Evolutionary conservation across 2,888 invertebrate species (phyloP).

Genomic region (Amblyjoppa fuscipennis): DNA sequence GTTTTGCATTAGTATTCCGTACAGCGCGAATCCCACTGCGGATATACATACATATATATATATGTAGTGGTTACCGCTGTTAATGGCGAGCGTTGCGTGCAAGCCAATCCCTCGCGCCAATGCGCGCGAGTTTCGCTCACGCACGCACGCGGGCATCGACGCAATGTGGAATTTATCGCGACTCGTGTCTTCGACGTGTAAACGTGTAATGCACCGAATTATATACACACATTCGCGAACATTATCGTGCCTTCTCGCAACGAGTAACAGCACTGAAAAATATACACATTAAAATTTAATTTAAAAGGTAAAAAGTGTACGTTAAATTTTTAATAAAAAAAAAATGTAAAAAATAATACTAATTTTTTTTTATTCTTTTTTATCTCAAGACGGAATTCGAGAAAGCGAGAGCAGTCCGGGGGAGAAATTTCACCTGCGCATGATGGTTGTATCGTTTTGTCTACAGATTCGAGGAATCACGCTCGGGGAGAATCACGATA

Average conservation of each 20-base stretch:
- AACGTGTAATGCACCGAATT: too few relatives aligned
- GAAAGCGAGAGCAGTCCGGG: not conserved
- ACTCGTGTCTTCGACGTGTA: too few relatives aligned
- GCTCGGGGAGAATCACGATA: not conserved
- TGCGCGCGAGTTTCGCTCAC: not conserved
- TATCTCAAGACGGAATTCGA: constrained; percentile 1
- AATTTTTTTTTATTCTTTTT: too few relatives aligned
- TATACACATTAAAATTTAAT: too few relatives aligned
- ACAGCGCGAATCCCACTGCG: constrained; percentile 1
- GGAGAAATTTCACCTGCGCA: not conserved
- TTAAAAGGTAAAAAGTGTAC: not conserved
- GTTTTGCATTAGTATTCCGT: constrained; percentile 6
- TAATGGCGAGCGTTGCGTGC: constrained; percentile 3
- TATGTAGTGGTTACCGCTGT: constrained; percentile 3
- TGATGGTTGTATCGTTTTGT: constrained; percentile 11
- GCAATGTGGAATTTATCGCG: too few relatives aligned
- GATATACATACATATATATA: not conserved
- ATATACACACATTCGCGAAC: not conserved
- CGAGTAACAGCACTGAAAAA: not conserved
- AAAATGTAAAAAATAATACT: too few relatives aligned
- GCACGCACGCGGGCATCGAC: too few relatives aligned
- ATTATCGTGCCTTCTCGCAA: not conserved
- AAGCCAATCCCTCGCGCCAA: constrained; percentile 1
- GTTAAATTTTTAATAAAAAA: not conserved
- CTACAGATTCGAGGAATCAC: constrained; percentile 7